Evolutionary conservation across 2,113 vertebrate genomes (phyloP).

Genomic region (Heliornis fulica): DNA sequence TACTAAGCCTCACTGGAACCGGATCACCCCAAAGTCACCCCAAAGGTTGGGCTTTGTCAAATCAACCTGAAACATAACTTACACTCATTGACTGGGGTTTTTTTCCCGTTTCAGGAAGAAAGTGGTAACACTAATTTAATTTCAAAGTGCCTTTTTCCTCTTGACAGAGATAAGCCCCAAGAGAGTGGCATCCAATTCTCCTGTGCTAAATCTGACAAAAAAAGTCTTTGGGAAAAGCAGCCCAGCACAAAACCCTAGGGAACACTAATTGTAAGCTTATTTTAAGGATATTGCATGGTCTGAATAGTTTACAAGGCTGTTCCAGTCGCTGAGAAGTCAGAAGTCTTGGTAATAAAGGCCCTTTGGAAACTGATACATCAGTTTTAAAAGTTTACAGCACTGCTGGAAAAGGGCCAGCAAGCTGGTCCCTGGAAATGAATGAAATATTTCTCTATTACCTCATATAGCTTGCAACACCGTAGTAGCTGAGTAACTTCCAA

Average conservation of each 20-base stretch:
- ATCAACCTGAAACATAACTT: background rate
- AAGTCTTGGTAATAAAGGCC: constrained; percentile 23
- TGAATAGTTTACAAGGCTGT: constrained; percentile 1
- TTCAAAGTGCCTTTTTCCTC: background rate
- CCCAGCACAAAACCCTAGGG: background rate
- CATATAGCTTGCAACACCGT: background rate
- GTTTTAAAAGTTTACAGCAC: constrained; percentile 27
- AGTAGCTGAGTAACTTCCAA: background rate
- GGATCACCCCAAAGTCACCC: background rate
- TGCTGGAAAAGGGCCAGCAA: constrained; percentile 20
- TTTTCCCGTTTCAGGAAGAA: background rate
- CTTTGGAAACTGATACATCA: constrained; percentile 37
- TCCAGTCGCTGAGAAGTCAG: constrained; percentile 34
- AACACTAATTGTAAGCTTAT: constrained; percentile 9
- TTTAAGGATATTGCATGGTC: background rate
- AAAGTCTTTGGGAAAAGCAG: constrained; percentile 7
- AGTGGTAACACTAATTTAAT: background rate
- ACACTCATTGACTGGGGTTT: background rate
- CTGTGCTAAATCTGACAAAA: constrained; percentile 6
- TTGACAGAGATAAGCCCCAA: background rate
- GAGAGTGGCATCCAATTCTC: background rate
- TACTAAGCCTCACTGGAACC: background rate
- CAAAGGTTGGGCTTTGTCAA: background rate
- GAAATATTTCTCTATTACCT: constrained; percentile 43
- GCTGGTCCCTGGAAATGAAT: constrained; percentile 35